Conservation (phyloP, 2,113 vertebrate genomes). For the Stegostoma tigrinum region DNA sequence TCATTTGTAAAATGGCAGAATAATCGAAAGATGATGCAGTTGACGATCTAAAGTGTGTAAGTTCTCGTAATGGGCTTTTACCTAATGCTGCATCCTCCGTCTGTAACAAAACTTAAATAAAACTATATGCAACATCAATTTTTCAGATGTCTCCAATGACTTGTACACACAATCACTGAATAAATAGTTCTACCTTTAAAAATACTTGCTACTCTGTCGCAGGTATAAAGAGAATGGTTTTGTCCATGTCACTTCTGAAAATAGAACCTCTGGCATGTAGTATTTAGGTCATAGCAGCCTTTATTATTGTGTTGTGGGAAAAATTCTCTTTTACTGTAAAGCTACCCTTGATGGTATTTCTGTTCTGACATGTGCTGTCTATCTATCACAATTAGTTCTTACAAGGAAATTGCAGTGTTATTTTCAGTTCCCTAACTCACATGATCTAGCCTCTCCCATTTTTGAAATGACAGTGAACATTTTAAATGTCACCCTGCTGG, state of each 20-base stretch:
- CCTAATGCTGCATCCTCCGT: neutral
- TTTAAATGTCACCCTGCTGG: neutral
- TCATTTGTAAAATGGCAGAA: neutral
- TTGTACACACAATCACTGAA: neutral
- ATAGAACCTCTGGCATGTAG: neutral
- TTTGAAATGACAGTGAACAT: neutral
- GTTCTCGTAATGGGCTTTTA: neutral
- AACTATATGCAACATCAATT: neutral
- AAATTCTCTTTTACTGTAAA: neutral
- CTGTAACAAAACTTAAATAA: neutral
- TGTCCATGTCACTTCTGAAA: neutral
- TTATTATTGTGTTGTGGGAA: neutral
- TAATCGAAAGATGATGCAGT: neutral
- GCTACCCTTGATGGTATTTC: neutral
- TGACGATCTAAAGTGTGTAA: neutral
- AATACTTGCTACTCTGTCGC: neutral
- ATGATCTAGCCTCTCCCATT: neutral
- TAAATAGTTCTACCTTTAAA: neutral
- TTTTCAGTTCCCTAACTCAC: neutral
- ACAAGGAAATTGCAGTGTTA: neutral
- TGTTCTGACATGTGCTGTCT: neutral
- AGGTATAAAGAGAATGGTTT: neutral
- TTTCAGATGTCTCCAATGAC: neutral
- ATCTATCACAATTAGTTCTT: neutral
- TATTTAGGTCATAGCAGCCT: neutral